A percentile compares a stretch with the other conserved stretches of the same genome.
Conservation (phyloP, 2,888 invertebrate species). For the Cataglyphis cursor region DNA sequence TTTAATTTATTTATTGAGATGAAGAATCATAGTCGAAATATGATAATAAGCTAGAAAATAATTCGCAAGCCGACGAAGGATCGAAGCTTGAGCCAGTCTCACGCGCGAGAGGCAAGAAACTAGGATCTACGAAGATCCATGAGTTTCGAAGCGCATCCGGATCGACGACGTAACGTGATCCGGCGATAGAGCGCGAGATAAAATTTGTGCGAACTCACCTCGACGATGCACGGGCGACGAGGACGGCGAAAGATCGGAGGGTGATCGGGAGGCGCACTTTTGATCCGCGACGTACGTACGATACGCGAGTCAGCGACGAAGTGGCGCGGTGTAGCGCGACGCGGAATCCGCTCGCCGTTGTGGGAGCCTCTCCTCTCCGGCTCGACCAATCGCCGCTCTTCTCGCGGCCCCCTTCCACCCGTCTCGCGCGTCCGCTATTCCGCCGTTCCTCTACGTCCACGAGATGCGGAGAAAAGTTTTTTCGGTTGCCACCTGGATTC, state of each 20-base stretch:
- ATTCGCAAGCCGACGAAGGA: background rate
- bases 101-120: background rate
- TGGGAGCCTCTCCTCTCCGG: slow-evolving; percentile 71
- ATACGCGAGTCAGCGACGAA: slow-evolving; percentile 81
- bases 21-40: background rate
- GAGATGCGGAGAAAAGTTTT: slow-evolving; percentile 49
- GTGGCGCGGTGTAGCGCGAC: slow-evolving; percentile 70
- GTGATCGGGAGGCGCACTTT: slow-evolving; percentile 65
- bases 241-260: slow-evolving; percentile 8
- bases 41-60: background rate
- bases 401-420: slow-evolving; percentile 62
- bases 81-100: background rate
- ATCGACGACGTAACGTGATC: background rate
- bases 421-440: slow-evolving; percentile 57
- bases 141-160: background rate
- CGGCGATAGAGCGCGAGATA: background rate
- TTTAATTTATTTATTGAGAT: no score
- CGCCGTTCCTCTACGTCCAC: slow-evolving; percentile 66
- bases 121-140: background rate
- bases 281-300: slow-evolving; percentile 67
- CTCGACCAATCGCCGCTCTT: slow-evolving; percentile 72
- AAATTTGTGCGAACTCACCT: slow-evolving; percentile 31
- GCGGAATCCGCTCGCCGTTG: slow-evolving; percentile 76
- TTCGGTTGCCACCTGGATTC: slow-evolving; percentile 71
- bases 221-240: background rate